Base-by-base conservation (phyloP, 2,797 vertebrate species). In the Erithacus rubecula region DNA sequence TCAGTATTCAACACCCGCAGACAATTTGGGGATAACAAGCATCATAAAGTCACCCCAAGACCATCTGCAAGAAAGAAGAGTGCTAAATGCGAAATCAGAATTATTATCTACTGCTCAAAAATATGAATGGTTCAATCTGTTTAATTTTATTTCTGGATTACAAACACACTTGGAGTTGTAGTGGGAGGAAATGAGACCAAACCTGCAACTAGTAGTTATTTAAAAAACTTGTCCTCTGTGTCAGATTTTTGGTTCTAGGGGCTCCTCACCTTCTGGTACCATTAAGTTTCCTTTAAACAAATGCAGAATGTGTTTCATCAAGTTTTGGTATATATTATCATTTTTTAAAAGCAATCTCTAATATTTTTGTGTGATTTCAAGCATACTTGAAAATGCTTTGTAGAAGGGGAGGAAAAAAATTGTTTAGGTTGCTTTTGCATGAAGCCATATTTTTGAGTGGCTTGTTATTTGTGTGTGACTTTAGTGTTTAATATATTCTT, bases 391-490 rank as follows among this genome's bases (percentile, higher is more conserved):
- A 95, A 79, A 53, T 41, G 9, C 69, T 67, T 43, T 63, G 49
- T 60, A 49, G 32, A 55, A 72, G 16, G 8, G 26, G 30, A 63
- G 12, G n/a, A 26, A 63, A 52, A 47, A 39, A 36, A 23, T 8
- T 9, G 15, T 49, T 70, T 46, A 17, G 29, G 60, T 92, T 79
- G 72, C 60, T 71, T 88, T 90, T 87, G 53, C n/a, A 27, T 4
- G 56, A 79, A 87, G 34, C 56, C 30, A 2, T 62, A 3, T n/a
- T 71, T 93, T 93, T 69, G 32, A 72, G 6, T 13, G 65, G 76
- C 90, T 97, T 19, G 1, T 95, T 95, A 68, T 96, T 96, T 94
- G 79, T 90, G 56, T 64, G 53, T 79, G 59, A 75, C 32, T 19
- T 83, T 68, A 87, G 55, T 75, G 36, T 88, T 95, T 94, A 34